Base-by-base conservation (phyloP, 2,888 invertebrate species). In the Torymus texanus region DNA sequence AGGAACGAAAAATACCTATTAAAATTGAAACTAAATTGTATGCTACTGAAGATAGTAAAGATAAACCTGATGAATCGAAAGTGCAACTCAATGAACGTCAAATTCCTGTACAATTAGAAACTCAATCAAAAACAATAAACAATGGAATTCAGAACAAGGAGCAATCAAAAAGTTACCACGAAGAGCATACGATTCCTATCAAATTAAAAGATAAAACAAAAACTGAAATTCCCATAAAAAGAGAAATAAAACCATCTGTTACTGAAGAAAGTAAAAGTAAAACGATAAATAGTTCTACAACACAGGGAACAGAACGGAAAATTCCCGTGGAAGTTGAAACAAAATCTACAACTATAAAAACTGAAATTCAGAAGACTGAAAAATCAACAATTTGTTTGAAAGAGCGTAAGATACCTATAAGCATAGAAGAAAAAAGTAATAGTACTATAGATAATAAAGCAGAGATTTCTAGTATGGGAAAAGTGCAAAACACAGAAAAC, bases 151-250 rank as follows among this genome's bases (percentile, higher is more conserved):
- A 8, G 41, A 41, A 41, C 41, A 41, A 5, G 0, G 41, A 24
- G 1, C 14, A 59, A 16, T 2, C 51, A 18, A 0, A 58, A 13
- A 74, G 2, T 41, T 8, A 41, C 8, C 41, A 41, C 1, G 41
- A 21, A 65, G 70, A 59, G 21, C 59, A 50, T 18, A 13, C 18
- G 5, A 67, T 61, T 11, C 75, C 68, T 1, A 58, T 75, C 67
- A 61, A 61, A 21, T 61, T 68, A 8, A 51, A 75, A 16, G 10
- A 21, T 13, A 12, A 29, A 29, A 55, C 55, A n/a, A 11, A 29
- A 56, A 63, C 29, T 16, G 21, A 63, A 3, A 18, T n/a, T 5
- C 18, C 11, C 16, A 21, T 14, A 18, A 59, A 41, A 63, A 53
- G 12, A 62, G 55, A 13, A 73, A 72, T 16, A 0, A 51, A 73